Evolutionary conservation across 1,140 invertebrate genomes (phyloP), one percentile per base, ranked within the genome.

Genomic region (Penaeus indicus): DNA sequence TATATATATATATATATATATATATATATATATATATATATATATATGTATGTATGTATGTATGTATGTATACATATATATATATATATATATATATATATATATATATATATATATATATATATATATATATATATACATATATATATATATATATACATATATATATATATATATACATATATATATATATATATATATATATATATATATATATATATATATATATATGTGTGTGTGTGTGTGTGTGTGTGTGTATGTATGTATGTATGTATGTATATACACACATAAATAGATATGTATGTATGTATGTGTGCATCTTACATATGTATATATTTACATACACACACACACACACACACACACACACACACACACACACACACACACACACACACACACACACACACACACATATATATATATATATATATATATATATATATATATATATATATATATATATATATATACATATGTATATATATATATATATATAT

Each of bases 21-120:
- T 69, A 7, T 69, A 69, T 69, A 69, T 32, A 32, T 32, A 32
- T 32, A 32, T 32, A 32, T 32, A 32, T 32, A 32, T 69, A 69
- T 69, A 0, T 27, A 69, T 69, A 69, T 69, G 4, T n/a, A n/a
- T n/a, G 8, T 19, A 69, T 69, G 16, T 69, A 7, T 69, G 18
- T 69, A 7, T 69, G 16, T 69, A 5, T 69, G 18, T 69, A 7
- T 69, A 7, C 4, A 69, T 69, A 69, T 69, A 27, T 69, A 69
- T 69, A 27, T 69, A 69, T 69, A 69, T 69, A 69, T 69, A 69
- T 69, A 69, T 69, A 69, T 69, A 69, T 69, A 69, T 69, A 69
- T 69, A 27, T 69, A 69, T 69, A 69, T 19, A 27, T 69, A 69
- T 69, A 69, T 69, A 69, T 69, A 27, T 69, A 5, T 69, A 5